Base-by-base conservation (phyloP, 1,140 invertebrate genomes). In the Battus philenor region DNA sequence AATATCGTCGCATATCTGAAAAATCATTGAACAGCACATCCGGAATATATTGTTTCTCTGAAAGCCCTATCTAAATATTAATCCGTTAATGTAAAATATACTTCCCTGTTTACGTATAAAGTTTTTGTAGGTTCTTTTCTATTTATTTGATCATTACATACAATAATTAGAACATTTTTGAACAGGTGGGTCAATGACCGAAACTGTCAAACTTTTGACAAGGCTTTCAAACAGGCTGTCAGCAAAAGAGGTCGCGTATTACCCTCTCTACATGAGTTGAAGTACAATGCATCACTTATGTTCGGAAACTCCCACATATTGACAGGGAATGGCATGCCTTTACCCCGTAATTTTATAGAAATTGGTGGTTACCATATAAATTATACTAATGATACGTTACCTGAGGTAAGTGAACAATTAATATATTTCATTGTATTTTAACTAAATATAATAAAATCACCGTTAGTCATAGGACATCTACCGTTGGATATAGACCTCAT, bases 311-410 rank as follows among this genome's bases (percentile, higher is more conserved):
- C 59, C 1, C 52, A 59, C 12, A 44, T 48, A 17, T 48, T 52
- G 9, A 11, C 50, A 10, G 50, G 50, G 2, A 10, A 51, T 1
- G 33, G 47, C 3, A 33, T 32, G 1, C 44, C 46, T 12, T 13
- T 59, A 10, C 60, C 60, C 16, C 53, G 53, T 22, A 64, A 29
- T 6, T 54, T 50, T 7, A 54, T 51, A 2, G 20, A 27, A 5
- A 39, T 63, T 2, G 53, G 34, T 8, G 60, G 60, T 13, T 59
- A 47, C 30, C 52, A 59, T 43, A 56, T 63, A 46, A 17, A 54
- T 9, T 18, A 32, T 9, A 38, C 30, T 6, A 24, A 56, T 0
- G 20, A 50, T 32, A 32, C 50, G 15, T 50, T 63, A 31, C 48
- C 60, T 2, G 29, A 52, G 11, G 60, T 59, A 12, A 9, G 39